Evolutionary conservation across 2,113 vertebrate species (phyloP).

Genomic region (Potamarius usumacintae): DNA sequence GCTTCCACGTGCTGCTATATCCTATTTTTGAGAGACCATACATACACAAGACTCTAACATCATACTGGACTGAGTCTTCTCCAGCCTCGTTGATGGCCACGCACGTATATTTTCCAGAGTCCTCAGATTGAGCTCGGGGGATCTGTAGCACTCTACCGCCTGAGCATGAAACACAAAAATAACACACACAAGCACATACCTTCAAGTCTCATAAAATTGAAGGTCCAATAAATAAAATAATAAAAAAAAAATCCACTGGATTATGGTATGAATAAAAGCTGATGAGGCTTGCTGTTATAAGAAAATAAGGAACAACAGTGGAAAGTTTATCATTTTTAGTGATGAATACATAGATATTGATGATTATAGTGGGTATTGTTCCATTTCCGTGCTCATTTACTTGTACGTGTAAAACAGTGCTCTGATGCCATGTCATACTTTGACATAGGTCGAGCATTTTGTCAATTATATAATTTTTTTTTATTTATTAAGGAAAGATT

Average conservation of each 20-base stretch:
- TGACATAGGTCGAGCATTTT: no score
- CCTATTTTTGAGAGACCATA: slow-evolving; percentile 26
- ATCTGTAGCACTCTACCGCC: slow-evolving; percentile 91
- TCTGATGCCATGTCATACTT: no score
- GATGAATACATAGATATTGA: no score
- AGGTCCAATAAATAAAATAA: background rate
- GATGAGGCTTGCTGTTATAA: background rate
- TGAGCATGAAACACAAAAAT: slow-evolving; percentile 58
- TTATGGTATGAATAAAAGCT: background rate
- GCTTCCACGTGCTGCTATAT: background rate
- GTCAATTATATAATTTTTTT: no score
- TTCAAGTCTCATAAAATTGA: background rate
- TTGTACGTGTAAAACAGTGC: background rate
- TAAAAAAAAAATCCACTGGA: background rate
- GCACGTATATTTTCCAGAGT: slow-evolving; percentile 86
- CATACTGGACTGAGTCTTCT: slow-evolving; percentile 90
- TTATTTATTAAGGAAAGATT: no score
- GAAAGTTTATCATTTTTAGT: no score
- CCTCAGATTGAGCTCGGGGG: slow-evolving; percentile 77
- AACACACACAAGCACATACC: background rate
- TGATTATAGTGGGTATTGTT: no score
- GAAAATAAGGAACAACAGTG: background rate
- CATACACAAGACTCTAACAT: slow-evolving; percentile 88
- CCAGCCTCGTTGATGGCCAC: slow-evolving; percentile 94
- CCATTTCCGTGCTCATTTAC: no score